These are phyloP conservation scores for Atopsyche davidsoni DNA, from an alignment of 1,140 invertebrate genomes.

Conservation along the genomic window DNA sequence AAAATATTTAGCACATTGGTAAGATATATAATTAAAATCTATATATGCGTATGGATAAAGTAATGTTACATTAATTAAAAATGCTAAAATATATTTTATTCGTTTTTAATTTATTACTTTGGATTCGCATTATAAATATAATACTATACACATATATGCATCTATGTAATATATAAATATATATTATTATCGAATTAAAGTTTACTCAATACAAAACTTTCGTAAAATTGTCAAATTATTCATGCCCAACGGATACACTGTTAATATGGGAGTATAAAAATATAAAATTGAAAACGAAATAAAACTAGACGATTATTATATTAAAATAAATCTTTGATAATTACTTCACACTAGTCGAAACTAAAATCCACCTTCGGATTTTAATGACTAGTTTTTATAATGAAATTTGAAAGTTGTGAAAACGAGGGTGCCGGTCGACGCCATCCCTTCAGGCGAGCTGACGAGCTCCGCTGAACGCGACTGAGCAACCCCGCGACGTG, in stretches of 20 bases:
- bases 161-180: constrained; percentile 1
- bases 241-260: constrained; percentile 1
- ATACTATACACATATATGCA: constrained; percentile 6
- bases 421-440: too few species aligned
- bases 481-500: too few species aligned
- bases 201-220: constrained; percentile 4
- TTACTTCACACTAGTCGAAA: constrained; percentile 7
- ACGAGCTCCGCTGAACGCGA: too few species aligned
- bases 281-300: constrained; percentile 7
- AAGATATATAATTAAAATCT: background rate
- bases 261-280: constrained; percentile 6
- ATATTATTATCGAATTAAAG: background rate
- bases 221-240: constrained; percentile 4
- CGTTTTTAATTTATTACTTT: constrained; percentile 19
- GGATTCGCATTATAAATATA: constrained; percentile 10
- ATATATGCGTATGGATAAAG: background rate
- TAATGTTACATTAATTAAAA: constrained; percentile 1
- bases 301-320: background rate
- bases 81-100: constrained; percentile 11
- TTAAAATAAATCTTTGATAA: constrained; percentile 10
- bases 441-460: too few species aligned
- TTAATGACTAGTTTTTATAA: constrained; percentile 16
- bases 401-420: too few species aligned
- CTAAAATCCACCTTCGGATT: constrained; percentile 10
- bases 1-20: background rate